These are phyloP conservation scores for Eurytoma adleriae DNA, from an alignment of 2,888 invertebrate genomes.

Conservation along the genomic window DNA sequence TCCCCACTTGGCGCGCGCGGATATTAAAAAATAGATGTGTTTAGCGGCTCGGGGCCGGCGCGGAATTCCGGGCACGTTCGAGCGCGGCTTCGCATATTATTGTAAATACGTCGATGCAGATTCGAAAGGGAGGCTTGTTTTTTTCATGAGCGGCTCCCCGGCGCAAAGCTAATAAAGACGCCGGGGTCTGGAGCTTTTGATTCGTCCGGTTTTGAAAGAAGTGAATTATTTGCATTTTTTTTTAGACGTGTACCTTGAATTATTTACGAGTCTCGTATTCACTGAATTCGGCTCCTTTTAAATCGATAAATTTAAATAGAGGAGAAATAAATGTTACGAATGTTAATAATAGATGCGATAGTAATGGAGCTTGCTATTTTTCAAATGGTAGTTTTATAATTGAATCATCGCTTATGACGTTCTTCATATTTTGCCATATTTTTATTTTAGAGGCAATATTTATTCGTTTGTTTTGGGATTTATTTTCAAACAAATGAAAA, in stretches of 20 bases:
- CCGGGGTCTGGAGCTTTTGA: background rate
- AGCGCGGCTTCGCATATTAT: background rate
- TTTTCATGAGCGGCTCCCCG: background rate
- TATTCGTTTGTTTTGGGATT: too few species aligned
- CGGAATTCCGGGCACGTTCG: constrained; percentile 41
- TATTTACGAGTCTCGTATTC: constrained; percentile 14
- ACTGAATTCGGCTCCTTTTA: background rate
- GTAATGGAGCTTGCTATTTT: too few species aligned
- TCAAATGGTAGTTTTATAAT: too few species aligned
- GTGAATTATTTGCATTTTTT: constrained; percentile 39
- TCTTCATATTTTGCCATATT: too few species aligned
- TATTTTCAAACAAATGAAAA: too few species aligned
- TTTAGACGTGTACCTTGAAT: constrained; percentile 16
- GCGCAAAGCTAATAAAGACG: background rate
- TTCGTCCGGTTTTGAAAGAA: background rate
- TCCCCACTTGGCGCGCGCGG: constrained; percentile 28
- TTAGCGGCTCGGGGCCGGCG: background rate
- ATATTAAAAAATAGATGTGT: constrained; percentile 55
- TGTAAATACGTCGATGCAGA: constrained; percentile 25
- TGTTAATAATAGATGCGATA: too few species aligned
- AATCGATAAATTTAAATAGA: too few species aligned
- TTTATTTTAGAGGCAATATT: too few species aligned
- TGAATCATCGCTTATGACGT: too few species aligned
- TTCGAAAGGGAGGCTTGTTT: background rate
- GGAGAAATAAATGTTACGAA: too few species aligned